These are phyloP conservation scores for Discoglossus pictus DNA, from an alignment of 2,797 vertebrate genomes.

Conservation along the genomic window DNA sequence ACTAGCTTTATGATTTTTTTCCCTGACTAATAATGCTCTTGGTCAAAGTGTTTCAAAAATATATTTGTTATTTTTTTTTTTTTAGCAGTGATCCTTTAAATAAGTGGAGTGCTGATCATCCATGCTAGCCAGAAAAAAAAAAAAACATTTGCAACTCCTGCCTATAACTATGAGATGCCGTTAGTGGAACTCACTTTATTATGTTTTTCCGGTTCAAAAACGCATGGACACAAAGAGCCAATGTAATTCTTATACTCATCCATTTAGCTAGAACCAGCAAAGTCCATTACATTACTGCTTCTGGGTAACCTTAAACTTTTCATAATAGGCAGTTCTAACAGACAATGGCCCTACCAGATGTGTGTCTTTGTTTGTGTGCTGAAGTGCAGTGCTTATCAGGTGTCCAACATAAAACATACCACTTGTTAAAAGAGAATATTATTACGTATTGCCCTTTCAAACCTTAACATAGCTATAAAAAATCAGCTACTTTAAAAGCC, in stretches of 20 bases:
- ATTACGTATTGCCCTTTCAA: conserved; percentile 8
- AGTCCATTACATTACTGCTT: not conserved
- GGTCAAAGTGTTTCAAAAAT: too few relatives aligned
- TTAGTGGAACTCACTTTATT: too few relatives aligned
- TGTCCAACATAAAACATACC: conserved; percentile 14
- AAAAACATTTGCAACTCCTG: too few relatives aligned
- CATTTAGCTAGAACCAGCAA: not conserved
- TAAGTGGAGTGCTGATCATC: too few relatives aligned
- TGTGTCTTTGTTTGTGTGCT: not conserved
- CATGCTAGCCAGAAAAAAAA: too few relatives aligned
- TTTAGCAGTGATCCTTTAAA: too few relatives aligned
- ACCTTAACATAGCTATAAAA: conserved; percentile 40
- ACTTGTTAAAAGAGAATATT: conserved; percentile 3
- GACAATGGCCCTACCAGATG: conserved; percentile 5
- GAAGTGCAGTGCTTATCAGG: conserved; percentile 20
- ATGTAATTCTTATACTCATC: not conserved
- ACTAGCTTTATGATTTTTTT: too few relatives aligned
- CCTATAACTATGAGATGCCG: too few relatives aligned
- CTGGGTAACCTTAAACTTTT: not conserved
- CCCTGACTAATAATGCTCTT: too few relatives aligned
- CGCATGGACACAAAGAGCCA: not conserved
- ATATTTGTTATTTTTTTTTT: too few relatives aligned
- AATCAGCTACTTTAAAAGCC: conserved; percentile 40
- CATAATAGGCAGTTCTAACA: not conserved
- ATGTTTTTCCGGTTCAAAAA: not conserved